Percentiles rank a stretch among this genome's conserved stretches.
Evolutionary conservation across 1,140 invertebrate genomes (phyloP).

Genomic region (Drosophila tani): DNA sequence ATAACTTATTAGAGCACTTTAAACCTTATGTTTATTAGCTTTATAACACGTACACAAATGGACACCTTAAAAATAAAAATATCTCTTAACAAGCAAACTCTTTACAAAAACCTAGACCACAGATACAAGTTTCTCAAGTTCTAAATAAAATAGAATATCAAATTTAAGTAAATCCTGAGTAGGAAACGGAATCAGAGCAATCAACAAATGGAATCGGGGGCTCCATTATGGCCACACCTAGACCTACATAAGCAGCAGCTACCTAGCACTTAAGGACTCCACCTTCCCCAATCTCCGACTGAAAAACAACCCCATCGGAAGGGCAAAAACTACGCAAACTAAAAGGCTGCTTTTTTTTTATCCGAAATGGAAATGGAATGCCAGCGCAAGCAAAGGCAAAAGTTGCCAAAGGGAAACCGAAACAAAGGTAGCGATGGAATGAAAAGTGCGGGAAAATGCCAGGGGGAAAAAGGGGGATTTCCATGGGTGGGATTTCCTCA

Average conservation of each 20-base stretch:
- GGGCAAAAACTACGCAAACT: constrained; percentile 57
- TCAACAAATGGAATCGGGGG: constrained; percentile 40
- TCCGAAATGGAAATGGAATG: constrained; percentile 63
- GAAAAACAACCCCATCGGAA: constrained; percentile 36
- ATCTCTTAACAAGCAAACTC: background rate
- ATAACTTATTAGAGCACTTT: background rate
- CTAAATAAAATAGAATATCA: background rate
- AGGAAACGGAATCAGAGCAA: constrained; percentile 29
- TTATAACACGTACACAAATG: background rate
- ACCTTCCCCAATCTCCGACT: background rate
- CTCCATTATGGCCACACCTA: constrained; percentile 58
- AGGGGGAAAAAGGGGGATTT: background rate
- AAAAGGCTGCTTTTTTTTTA: constrained; percentile 44
- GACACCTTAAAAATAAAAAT: background rate
- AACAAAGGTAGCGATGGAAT: constrained; percentile 56
- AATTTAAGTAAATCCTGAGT: constrained; percentile 6
- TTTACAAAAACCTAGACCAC: no score
- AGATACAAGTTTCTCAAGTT: background rate
- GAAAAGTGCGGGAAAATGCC: constrained; percentile 47
- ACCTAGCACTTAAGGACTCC: constrained; percentile 36
- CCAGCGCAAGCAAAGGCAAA: constrained; percentile 23
- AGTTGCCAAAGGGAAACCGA: constrained; percentile 70
- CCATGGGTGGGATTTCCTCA: constrained; percentile 26
- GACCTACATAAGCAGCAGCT: constrained; percentile 55
- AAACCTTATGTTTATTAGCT: background rate